Evolutionary conservation across 2,113 vertebrate genomes (phyloP).

Genomic region (Stigmatopora argus): DNA sequence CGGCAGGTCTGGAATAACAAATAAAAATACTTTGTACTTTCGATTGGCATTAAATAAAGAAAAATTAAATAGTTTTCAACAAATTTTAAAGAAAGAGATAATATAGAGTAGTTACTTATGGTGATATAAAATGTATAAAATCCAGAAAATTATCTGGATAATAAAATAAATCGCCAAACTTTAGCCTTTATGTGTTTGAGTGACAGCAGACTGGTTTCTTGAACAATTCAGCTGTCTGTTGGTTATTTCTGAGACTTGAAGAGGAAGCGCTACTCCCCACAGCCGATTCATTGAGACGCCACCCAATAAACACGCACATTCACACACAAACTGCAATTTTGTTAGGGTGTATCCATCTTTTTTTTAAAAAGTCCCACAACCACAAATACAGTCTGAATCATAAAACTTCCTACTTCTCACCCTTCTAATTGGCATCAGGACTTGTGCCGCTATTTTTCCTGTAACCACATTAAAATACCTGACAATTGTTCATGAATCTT

Average conservation of each 20-base stretch:
- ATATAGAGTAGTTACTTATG: too few relatives aligned
- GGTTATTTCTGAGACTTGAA: constrained; percentile 66
- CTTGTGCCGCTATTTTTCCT: neutral
- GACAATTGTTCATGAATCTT: neutral
- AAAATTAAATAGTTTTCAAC: too few relatives aligned
- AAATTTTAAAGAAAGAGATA: too few relatives aligned
- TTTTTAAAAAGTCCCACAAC: neutral
- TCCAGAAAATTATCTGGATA: too few relatives aligned
- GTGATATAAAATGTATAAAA: too few relatives aligned
- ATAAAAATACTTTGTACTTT: too few relatives aligned
- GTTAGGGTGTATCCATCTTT: neutral
- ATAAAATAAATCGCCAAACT: too few relatives aligned
- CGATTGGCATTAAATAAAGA: too few relatives aligned
- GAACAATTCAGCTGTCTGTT: constrained; percentile 66
- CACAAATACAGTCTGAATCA: neutral
- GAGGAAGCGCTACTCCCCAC: constrained; percentile 65
- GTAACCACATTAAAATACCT: neutral
- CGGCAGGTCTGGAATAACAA: too few relatives aligned
- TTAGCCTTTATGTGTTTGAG: neutral
- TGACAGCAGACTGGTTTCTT: constrained; percentile 47
- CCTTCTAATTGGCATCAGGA: neutral
- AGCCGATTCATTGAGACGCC: constrained; percentile 48
- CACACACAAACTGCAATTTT: neutral
- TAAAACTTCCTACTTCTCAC: neutral
- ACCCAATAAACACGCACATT: constrained; percentile 35